Percentiles rank a stretch among this genome's conserved stretches.
Evolutionary conservation across 2,113 vertebrate species (phyloP).

Genomic region (Archocentrus centrarchus): DNA sequence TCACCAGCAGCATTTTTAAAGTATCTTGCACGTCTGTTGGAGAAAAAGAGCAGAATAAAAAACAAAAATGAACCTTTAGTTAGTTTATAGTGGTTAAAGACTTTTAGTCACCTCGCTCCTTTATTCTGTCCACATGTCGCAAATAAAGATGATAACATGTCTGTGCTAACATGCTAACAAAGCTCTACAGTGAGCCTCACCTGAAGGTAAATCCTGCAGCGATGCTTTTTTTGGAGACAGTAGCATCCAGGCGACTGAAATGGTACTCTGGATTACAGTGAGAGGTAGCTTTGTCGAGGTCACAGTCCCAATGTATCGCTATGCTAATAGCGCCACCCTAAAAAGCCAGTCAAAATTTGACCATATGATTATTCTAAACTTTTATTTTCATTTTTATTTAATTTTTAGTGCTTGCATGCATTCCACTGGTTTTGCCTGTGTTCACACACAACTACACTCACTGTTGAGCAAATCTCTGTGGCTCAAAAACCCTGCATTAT

Average conservation of each 20-base stretch:
- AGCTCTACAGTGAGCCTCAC: conserved; percentile 63
- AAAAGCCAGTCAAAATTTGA: neutral
- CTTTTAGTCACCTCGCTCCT: neutral
- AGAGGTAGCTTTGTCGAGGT: conserved; percentile 85
- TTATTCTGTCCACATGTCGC: neutral
- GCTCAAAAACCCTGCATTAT: no score
- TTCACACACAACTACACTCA: no score
- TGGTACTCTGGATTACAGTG: conserved; percentile 87
- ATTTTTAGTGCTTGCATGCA: neutral
- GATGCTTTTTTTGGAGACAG: conserved; percentile 70
- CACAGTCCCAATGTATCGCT: conserved; percentile 91
- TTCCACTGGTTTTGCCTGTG: no score
- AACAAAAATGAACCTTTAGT: neutral
- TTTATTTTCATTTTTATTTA: neutral
- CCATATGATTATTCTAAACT: neutral
- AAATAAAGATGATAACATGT: neutral
- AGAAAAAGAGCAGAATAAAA: neutral
- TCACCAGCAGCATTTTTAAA: conserved; percentile 81
- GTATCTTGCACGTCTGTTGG: conserved; percentile 86
- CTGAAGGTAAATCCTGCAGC: conserved; percentile 91
- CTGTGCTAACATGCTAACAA: neutral
- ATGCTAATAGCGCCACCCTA: conserved; percentile 92
- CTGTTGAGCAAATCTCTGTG: no score
- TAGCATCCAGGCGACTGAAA: conserved; percentile 88
- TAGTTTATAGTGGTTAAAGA: neutral